Evolutionary conservation across 2,888 invertebrate species (phyloP).

Genomic region (Troides aeacus): DNA sequence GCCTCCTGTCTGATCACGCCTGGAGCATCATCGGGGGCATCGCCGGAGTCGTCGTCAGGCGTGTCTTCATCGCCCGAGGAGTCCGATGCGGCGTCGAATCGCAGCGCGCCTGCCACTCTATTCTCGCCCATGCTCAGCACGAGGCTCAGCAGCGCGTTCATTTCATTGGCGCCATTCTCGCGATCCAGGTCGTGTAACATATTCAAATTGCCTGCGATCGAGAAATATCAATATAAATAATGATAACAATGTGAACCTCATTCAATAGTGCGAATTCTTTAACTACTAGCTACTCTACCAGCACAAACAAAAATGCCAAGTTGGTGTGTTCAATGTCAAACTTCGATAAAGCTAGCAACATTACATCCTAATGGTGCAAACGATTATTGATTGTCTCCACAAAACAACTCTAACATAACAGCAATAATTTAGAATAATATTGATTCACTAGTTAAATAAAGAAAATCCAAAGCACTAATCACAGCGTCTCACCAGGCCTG

Average conservation of each 20-base stretch:
- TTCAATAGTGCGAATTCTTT: too few species aligned
- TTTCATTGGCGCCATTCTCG: conserved; percentile 66
- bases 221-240: not conserved
- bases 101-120: conserved; percentile 65
- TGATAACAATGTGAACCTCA: too few species aligned
- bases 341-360: too few species aligned
- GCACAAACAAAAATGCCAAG: too few species aligned
- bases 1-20: conserved; percentile 22
- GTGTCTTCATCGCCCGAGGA: conserved; percentile 42
- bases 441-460: too few species aligned
- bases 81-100: conserved; percentile 50
- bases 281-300: too few species aligned
- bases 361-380: too few species aligned
- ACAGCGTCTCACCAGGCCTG: conserved; percentile 1
- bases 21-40: conserved; percentile 23
- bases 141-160: conserved; percentile 72
- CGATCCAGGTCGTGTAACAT: conserved; percentile 59
- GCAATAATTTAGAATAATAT: too few species aligned
- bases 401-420: too few species aligned
- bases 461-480: too few species aligned
- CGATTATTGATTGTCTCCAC: too few species aligned
- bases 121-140: conserved; percentile 72
- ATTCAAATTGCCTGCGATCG: conserved; percentile 52
- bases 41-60: conserved; percentile 29
- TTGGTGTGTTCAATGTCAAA: too few species aligned